Percentiles rank a stretch among this genome's conserved stretches.
Evolutionary conservation across 2,113 vertebrate species (phyloP).

Genomic region (Eubucco bourcierii): DNA sequence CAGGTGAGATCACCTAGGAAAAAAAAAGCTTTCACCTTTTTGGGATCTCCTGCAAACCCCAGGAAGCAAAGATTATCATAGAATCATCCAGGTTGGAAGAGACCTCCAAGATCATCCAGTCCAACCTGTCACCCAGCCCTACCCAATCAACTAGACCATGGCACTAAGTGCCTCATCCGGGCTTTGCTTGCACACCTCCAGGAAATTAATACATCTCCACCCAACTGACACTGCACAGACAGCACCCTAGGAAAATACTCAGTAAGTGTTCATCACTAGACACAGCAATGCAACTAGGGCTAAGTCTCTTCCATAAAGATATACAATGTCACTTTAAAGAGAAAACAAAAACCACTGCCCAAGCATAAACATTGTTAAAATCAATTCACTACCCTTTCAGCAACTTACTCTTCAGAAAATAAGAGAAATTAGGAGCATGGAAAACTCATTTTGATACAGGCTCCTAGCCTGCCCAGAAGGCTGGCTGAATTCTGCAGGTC

Average conservation of each 20-base stretch:
- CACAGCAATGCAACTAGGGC: not conserved
- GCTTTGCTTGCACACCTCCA: too few relatives aligned
- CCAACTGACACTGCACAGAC: not conserved
- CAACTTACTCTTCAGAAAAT: not conserved
- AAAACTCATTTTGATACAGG: not conserved
- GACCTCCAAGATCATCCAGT: too few relatives aligned
- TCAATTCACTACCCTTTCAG: not conserved
- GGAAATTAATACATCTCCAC: not conserved
- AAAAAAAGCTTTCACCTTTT: not conserved
- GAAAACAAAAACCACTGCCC: not conserved
- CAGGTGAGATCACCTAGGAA: not conserved
- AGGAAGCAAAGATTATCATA: not conserved
- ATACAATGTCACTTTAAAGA: not conserved
- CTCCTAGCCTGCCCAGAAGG: not conserved
- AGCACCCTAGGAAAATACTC: not conserved
- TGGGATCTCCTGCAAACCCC: not conserved
- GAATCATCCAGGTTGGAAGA: too few relatives aligned
- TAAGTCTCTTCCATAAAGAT: not conserved
- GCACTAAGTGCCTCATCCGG: too few relatives aligned
- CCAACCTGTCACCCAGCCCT: too few relatives aligned
- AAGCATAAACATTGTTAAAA: not conserved
- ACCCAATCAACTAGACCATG: too few relatives aligned
- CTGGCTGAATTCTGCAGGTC: not conserved
- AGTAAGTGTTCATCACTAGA: not conserved
- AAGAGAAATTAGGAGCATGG: not conserved